Percentiles rank a stretch among this genome's conserved stretches.
phyloP scores from a whole-genome alignment of 2,888 invertebrate genomes.

The Agrypnus murinus region DNA sequence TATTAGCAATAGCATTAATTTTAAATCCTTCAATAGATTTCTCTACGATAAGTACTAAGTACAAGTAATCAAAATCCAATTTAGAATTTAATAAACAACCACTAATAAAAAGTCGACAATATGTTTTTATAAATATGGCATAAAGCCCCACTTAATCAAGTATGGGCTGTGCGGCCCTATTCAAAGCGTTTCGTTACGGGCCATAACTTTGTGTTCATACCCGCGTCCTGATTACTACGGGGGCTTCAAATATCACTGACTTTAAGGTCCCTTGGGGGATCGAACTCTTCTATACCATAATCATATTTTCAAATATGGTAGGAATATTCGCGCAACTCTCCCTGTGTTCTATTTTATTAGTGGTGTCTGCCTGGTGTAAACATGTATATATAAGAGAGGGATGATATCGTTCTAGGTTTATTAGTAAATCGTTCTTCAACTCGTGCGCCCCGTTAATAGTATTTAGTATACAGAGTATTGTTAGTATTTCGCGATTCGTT shows the following conservation, averaged over 20 bases:
- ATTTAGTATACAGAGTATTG: too few species aligned
- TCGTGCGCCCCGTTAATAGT: conserved; percentile 11
- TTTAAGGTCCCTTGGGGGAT: conserved; percentile 76
- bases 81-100: conserved; percentile 53
- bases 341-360: conserved; percentile 55
- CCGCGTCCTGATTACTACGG: conserved; percentile 67
- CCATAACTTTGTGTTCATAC: conserved; percentile 66
- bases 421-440: conserved; percentile 49
- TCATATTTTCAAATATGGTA: conserved; percentile 56
- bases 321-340: conserved; percentile 34
- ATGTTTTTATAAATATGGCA: conserved; percentile 61
- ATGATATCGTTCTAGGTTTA: conserved; percentile 44
- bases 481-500: conserved; percentile 45
- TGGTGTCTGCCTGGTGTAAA: conserved; percentile 28
- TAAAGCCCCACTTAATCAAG: conserved; percentile 63
- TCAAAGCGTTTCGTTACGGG: conserved; percentile 67
- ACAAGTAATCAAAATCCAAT: conserved; percentile 52
- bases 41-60: too few species aligned
- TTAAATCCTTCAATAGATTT: background rate
- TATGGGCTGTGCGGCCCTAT: conserved; percentile 57
- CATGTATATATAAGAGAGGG: conserved; percentile 53
- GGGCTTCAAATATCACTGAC: conserved; percentile 82
- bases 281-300: conserved; percentile 55
- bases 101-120: conserved; percentile 59
- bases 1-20: too few species aligned